Evolutionary conservation across 2,888 invertebrate species (phyloP).

Genomic region (Himalopsyche kuldschensis): DNA sequence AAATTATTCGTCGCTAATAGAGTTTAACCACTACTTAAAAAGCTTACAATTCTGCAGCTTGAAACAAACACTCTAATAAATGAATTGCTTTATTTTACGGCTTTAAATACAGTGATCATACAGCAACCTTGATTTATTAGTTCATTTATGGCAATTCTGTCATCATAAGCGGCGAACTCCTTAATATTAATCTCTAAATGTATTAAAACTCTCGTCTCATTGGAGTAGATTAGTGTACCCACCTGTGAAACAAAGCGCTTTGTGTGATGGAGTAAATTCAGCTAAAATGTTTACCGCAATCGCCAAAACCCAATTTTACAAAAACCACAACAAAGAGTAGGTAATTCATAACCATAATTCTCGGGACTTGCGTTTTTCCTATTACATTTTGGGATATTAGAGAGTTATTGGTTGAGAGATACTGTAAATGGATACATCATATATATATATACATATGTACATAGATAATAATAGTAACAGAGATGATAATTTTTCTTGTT

Average conservation of each 20-base stretch:
- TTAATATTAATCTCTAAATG: background rate
- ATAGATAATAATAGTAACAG: background rate
- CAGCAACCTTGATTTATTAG: too few species aligned
- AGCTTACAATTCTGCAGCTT: too few species aligned
- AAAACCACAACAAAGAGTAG: background rate
- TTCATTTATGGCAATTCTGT: background rate
- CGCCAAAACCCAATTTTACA: background rate
- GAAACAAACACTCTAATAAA: too few species aligned
- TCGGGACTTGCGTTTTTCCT: background rate
- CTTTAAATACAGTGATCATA: too few species aligned
- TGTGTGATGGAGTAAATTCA: background rate
- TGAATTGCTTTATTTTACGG: too few species aligned
- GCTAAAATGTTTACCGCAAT: background rate
- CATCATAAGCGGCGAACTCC: background rate
- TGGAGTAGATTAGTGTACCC: background rate
- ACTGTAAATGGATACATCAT: too few species aligned
- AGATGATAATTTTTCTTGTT: background rate
- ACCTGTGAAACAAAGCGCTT: background rate
- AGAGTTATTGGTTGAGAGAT: background rate
- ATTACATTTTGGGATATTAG: background rate
- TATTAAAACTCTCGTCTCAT: background rate
- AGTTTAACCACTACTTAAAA: too few species aligned
- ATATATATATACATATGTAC: background rate
- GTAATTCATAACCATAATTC: background rate
- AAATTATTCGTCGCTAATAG: too few species aligned